Conservation (phyloP, 2,888 invertebrate genomes). For the Lingula anatina region DNA sequence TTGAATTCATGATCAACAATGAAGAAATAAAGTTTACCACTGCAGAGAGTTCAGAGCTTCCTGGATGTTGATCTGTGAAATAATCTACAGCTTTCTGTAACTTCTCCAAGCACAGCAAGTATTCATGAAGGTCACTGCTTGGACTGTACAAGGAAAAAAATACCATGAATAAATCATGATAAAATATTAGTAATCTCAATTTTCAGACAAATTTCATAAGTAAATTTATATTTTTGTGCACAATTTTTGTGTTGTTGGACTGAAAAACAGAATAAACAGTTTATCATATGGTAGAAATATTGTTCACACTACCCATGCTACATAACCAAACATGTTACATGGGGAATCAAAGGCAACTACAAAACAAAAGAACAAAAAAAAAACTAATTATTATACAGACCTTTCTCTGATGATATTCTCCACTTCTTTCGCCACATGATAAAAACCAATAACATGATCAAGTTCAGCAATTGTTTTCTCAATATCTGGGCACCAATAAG, state of each 20-base stretch:
- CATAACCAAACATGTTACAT: too few species aligned
- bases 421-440: conserved; percentile 89
- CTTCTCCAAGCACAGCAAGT: conserved; percentile 72
- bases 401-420: conserved; percentile 81
- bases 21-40: conserved; percentile 65
- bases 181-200: too few species aligned
- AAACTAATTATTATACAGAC: too few species aligned
- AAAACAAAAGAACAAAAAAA: conserved; percentile 20
- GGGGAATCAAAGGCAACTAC: background rate
- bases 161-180: too few species aligned
- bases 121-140: conserved; percentile 55
- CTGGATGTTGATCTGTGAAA: conserved; percentile 87
- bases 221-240: too few species aligned
- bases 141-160: conserved; percentile 33
- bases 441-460: conserved; percentile 91
- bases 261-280: too few species aligned
- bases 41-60: conserved; percentile 88
- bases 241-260: too few species aligned
- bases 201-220: too few species aligned
- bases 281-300: too few species aligned
- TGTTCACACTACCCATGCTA: too few species aligned
- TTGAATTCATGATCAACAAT: too few species aligned
- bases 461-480: conserved; percentile 80
- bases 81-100: conserved; percentile 82
- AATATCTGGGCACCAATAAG: conserved; percentile 65